Evolutionary conservation across 2,888 invertebrate genomes (phyloP), one percentile per base, ranked within the genome.

Genomic region (Helicoverpa assulta): DNA sequence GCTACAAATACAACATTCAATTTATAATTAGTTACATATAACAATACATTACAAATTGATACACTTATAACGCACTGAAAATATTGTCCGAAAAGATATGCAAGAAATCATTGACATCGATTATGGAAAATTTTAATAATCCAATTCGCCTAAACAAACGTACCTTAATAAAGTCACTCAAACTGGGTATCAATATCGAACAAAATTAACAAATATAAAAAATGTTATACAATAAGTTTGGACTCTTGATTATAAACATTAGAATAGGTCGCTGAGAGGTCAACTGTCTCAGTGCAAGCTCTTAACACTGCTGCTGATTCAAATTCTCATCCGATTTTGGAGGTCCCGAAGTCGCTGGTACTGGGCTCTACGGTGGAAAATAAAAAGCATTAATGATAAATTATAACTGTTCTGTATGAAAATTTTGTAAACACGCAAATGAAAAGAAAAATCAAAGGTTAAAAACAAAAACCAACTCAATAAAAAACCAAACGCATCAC

Each of bases 281-380:
- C 72, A 70, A 82, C 78, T 66, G 81, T 73, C 66, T 76, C 80
- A 76, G 70, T 63, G 53, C 56, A 73, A 78, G 75, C 78, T 85
- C 87, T 82, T 96, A 96, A 94, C 94, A 96, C 90, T 96, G 96
- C 89, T 97, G 96, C 89, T 97, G 97, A 94, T 97, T 97, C 94
- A 97, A 96, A 95, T 97, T 97, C 92, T 97, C 97, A 91, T 97
- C 97, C 85, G 97, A 96, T 87, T 97, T 97, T 89, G 97, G 96
- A 88, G 94, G 94, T 90, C 95, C 96, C 90, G 93, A 92, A 86
- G 92, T 92, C 85, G 96, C 96, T 89, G 97, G 97, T 90, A 97
- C 94, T 88, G 97, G 97, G 95, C 97, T 97, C 97, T 97, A 96
- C 74, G 85, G 82, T 81, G 94, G 92, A 92, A 47, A 92, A 92